phyloP scores from a whole-genome alignment of 30 jellyfish, hydroid and myxozoan species.

The Chironex yamaguchii region DNA sequence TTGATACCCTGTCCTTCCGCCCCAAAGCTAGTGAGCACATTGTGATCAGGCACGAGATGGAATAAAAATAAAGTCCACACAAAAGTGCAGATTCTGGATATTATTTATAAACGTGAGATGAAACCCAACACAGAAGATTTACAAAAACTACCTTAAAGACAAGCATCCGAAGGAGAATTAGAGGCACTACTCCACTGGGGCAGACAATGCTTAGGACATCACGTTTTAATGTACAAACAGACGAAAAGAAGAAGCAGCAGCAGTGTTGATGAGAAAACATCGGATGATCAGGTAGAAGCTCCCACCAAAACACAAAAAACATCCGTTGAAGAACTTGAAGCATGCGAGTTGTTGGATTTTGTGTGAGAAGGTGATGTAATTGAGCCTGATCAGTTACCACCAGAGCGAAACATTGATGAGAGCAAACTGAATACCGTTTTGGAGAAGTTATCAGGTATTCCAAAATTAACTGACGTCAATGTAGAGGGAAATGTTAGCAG shows the following conservation, averaged over 20 bases:
- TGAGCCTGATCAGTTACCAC: constrained; percentile 3
- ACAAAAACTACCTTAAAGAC: constrained; percentile 24
- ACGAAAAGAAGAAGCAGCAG: no score
- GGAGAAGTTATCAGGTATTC: constrained; percentile 18
- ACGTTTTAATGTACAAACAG: constrained; percentile 20
- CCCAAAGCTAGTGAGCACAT: not conserved
- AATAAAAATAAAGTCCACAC: no score
- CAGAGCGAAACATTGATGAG: constrained; percentile 1
- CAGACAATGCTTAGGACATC: constrained; percentile 34
- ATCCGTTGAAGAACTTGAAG: constrained; percentile 23
- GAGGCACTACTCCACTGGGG: constrained; percentile 28
- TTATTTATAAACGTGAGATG: no score
- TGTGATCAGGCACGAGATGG: no score
- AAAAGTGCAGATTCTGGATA: no score
- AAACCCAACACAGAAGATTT: constrained; percentile 12
- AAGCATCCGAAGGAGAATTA: constrained; percentile 8
- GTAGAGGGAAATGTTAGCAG: constrained; percentile 5
- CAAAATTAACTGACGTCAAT: not conserved
- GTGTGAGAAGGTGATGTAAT: constrained; percentile 1
- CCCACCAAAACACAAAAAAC: constrained; percentile 24
- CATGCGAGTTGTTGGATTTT: not conserved
- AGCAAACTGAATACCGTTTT: constrained; percentile 14
- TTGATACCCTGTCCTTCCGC: not conserved
- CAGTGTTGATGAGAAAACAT: not conserved
- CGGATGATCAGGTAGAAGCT: constrained; percentile 11